Evolutionary conservation across 2,797 vertebrate species (phyloP).

Genomic region (Sciurus carolinensis): DNA sequence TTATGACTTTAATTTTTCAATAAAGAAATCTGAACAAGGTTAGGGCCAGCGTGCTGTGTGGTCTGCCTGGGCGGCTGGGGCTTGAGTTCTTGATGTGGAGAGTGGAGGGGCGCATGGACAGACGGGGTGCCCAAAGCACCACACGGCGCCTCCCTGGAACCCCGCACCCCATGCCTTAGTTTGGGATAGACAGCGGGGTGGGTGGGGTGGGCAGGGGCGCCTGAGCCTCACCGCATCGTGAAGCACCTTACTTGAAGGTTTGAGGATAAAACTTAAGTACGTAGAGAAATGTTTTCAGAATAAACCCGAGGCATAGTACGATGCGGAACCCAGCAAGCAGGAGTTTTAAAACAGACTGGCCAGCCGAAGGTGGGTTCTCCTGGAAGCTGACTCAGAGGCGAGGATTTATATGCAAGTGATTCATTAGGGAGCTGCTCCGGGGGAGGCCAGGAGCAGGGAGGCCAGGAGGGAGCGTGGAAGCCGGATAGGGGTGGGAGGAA

Average conservation of each 20-base stretch:
- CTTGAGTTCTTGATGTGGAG: not conserved
- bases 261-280: not conserved
- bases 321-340: not conserved
- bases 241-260: not conserved
- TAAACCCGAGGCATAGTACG: not conserved
- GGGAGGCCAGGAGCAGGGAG: too few species aligned
- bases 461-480: too few species aligned
- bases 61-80: not conserved
- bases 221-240: not conserved
- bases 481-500: not conserved
- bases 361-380: not conserved
- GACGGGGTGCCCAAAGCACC: not conserved
- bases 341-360: not conserved
- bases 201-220: rapidly evolving
- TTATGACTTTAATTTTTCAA: conserved; percentile 97
- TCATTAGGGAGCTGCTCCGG: not conserved
- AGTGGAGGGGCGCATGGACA: not conserved
- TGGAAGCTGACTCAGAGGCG: not conserved
- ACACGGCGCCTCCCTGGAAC: too few species aligned
- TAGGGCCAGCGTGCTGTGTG: conserved; percentile 40
- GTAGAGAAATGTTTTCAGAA: not conserved
- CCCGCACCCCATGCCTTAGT: not conserved
- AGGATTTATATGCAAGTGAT: not conserved
- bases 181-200: not conserved
- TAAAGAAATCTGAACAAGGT: conserved; percentile 90